A percentile compares a stretch with the other conserved stretches of the same genome.
Evolutionary conservation across 2,113 vertebrate genomes (phyloP).

Genomic region (Ammodytes dubius): DNA sequence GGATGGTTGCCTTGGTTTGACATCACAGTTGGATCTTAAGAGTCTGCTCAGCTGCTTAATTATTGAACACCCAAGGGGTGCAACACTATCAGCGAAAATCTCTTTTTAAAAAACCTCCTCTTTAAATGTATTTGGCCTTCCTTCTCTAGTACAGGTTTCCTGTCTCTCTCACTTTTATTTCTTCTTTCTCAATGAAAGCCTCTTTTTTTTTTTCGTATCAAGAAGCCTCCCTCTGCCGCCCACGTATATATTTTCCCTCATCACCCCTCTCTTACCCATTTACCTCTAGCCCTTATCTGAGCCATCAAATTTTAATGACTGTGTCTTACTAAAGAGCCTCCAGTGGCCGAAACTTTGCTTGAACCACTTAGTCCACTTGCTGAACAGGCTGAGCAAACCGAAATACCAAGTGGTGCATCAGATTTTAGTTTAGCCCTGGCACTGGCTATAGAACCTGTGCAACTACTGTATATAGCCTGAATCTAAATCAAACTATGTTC

Average conservation of each 20-base stretch:
- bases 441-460: slow-evolving; percentile 27
- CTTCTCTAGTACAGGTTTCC: neutral
- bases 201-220: neutral
- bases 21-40: slow-evolving; percentile 56
- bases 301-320: slow-evolving; percentile 73
- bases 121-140: slow-evolving; percentile 29
- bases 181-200: neutral
- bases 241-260: slow-evolving; percentile 37
- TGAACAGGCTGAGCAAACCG: slow-evolving; percentile 53
- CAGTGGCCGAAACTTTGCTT: slow-evolving; percentile 56
- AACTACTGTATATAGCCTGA: slow-evolving; percentile 15
- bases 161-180: neutral
- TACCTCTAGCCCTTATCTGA: slow-evolving; percentile 41
- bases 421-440: slow-evolving; percentile 42
- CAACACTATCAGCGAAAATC: slow-evolving; percentile 52
- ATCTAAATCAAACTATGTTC: slow-evolving; percentile 39
- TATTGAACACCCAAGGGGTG: slow-evolving; percentile 67
- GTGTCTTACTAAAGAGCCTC: slow-evolving; percentile 70
- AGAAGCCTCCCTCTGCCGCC: neutral
- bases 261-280: slow-evolving; percentile 23
- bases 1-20: slow-evolving; percentile 62
- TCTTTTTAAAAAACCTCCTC: slow-evolving; percentile 29
- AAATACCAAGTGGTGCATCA: slow-evolving; percentile 58
- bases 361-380: slow-evolving; percentile 67
- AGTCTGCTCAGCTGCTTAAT: slow-evolving; percentile 69